Evolutionary conservation across 2,113 vertebrate genomes (phyloP), one percentile per base, ranked within the genome.

Genomic region (Todiramphus chloris): DNA sequence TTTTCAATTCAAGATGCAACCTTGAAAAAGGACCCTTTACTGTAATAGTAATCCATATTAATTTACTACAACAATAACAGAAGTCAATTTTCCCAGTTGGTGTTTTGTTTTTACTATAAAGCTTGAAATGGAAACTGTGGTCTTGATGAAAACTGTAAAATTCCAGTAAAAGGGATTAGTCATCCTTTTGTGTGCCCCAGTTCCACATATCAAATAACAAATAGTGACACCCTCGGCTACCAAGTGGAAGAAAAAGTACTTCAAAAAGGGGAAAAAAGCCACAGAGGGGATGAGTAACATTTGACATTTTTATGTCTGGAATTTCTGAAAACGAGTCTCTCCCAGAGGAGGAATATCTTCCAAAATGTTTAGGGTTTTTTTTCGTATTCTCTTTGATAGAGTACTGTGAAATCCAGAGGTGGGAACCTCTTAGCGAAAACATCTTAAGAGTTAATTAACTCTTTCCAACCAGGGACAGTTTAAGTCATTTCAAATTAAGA

Each of bases 141-240:
- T 92, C 95, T 98, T 97, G 96, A 96, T 96, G 96, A 97, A 98
- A 98, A 97, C 95, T 97, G 27, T 96, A 97, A 97, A 95, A 97
- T 98, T 98, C 98, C 98, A 97, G 97, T 97, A 98, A 98, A 97
- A 70, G 70, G 96, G 87, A 96, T 98, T 98, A 98, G 97, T 98
- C 97, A 98, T 97, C 94, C 93, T 94, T 97, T 96, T 96, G 90
- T 97, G 96, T 94, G 91, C 91, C 96, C 80, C 91, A 90, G 94
- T 84, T 95, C 85, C 96, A 95, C 91, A 91, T 97, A 98, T 97
- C 97, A 97, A 97, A 98, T 95, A 95, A 95, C 96, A 96, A 98
- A 96, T 83, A 94, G 94, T 98, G 97, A 95, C 97, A 97, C 97
- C 59, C 94, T 92, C 92, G 94, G 88, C 95, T 98, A 97, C 97